Evolutionary conservation across 2,888 invertebrate genomes (phyloP), one percentile per base, ranked within the genome.

Genomic region (Dugesia japonica): DNA sequence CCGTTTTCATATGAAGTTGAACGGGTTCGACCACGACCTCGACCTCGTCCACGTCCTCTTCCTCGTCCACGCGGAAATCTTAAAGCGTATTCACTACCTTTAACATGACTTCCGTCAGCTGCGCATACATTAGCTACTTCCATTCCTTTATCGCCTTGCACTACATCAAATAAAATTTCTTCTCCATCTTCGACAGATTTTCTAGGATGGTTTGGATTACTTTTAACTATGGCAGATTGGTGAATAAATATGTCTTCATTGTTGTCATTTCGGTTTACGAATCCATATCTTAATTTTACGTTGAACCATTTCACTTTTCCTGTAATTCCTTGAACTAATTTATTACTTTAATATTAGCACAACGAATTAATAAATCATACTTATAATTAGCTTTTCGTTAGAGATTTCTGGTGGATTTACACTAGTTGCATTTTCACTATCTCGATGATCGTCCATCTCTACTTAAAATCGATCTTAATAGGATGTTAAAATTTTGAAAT

Each of bases 401-500:
- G 31, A 31, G 31, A 4, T 31, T 31, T 31, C 20, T 23, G 56
- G 4, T 23, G 1, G 1, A 56, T 56, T 56, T 56, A 7, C 56
- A 56, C 17, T n/a, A 23, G 4, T 56, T 56, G 4, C 56, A 56
- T 56, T 56, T 56, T 56, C 9, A 56, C 56, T n/a, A n/a, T 56
- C n/a, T 56, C 17, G 56, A 56, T 56, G 56, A 23, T 56, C 23
- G n/a, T 4, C 56, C 56, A 56, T 56, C 56, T 20, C 56, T 20
- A n/a, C 9, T 56, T n/a, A 56, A 56, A 56, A 56, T 20, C n/a
- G 56, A 56, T 56, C 56, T 56, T 56, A 56, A 56, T 56, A 56
- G 56, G 56, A 56, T 56, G 56, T 56, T 56, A 56, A 56, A 56
- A 56, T 56, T 56, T 56, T 56, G 9, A 56, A 56, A 56, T 56